Evolutionary conservation across 2,113 vertebrate species (phyloP).

Genomic region (Lophotis ruficrista): DNA sequence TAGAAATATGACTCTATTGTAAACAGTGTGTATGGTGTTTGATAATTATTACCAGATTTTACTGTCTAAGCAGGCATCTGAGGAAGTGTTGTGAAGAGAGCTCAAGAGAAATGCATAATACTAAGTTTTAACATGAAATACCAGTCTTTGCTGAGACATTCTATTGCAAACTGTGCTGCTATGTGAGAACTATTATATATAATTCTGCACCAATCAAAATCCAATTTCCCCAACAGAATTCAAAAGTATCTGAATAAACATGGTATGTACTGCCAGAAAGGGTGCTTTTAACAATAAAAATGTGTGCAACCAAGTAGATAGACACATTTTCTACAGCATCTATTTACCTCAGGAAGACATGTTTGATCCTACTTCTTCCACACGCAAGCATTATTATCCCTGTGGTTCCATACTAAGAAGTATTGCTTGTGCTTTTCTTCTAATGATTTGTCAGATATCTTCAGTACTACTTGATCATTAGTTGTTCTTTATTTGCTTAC

Average conservation of each 20-base stretch:
- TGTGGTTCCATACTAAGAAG: not conserved
- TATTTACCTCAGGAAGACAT: not conserved
- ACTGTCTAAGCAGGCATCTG: constrained; percentile 72
- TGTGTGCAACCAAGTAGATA: not conserved
- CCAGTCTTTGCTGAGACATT: constrained; percentile 17
- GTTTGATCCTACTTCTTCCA: not conserved
- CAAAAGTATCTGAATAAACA: constrained; percentile 19
- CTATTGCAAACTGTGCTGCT: not conserved
- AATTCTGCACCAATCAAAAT: not conserved
- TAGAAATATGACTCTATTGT: constrained; percentile 78
- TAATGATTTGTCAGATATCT: not conserved
- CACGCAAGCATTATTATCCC: not conserved
- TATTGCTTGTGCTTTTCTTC: not conserved
- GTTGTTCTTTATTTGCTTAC: not conserved
- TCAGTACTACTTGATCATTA: not conserved
- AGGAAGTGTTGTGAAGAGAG: constrained; percentile 67
- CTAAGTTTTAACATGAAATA: constrained; percentile 59
- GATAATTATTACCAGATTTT: constrained; percentile 83
- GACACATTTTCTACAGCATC: not conserved
- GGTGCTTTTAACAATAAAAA: constrained; percentile 7
- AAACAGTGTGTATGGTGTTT: constrained; percentile 77
- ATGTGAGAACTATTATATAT: constrained; percentile 1
- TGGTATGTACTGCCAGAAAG: not conserved
- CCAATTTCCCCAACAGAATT: not conserved
- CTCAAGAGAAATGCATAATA: constrained; percentile 55